Evolutionary conservation across 35 echinoderm and acorn worm genomes (phyloP).

Genomic region (Ophiothrix spiculata): DNA sequence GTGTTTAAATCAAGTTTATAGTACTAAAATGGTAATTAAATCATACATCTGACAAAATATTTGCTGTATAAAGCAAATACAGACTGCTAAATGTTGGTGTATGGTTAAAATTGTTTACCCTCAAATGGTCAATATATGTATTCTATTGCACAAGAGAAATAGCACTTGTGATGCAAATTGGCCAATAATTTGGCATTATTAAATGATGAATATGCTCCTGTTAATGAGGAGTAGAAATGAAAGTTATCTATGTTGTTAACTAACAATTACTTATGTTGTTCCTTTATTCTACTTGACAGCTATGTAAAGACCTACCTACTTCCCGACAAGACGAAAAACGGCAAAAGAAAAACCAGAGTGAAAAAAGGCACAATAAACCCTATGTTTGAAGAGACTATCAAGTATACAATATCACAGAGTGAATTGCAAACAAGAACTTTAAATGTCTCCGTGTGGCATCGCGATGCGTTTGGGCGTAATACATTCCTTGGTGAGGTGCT

Average conservation of each 20-base stretch:
- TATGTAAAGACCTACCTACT: constrained; percentile 94
- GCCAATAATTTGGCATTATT: not conserved
- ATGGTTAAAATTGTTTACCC: too few relatives aligned
- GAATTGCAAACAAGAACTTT: constrained; percentile 73
- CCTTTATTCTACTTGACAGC: constrained; percentile 5
- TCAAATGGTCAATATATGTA: too few relatives aligned
- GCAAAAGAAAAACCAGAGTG: constrained; percentile 76
- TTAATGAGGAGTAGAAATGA: not conserved
- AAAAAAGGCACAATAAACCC: constrained; percentile 83
- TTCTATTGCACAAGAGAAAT: too few relatives aligned
- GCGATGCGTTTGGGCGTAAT: constrained; percentile 85
- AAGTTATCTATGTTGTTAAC: not conserved
- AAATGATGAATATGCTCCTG: not conserved
- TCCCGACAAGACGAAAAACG: constrained; percentile 80
- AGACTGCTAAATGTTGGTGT: too few relatives aligned
- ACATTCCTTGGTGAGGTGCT: constrained; percentile 86
- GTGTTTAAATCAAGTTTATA: too few relatives aligned
- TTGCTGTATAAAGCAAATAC: too few relatives aligned
- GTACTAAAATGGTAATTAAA: too few relatives aligned
- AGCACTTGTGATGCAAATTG: not conserved
- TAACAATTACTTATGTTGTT: not conserved
- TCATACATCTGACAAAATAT: too few relatives aligned
- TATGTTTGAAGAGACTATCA: constrained; percentile 61
- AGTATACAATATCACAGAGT: constrained; percentile 71
- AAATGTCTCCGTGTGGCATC: constrained; percentile 81